Evolutionary conservation across 1,140 invertebrate species (phyloP).

Genomic region (Lepidurus couesii): DNA sequence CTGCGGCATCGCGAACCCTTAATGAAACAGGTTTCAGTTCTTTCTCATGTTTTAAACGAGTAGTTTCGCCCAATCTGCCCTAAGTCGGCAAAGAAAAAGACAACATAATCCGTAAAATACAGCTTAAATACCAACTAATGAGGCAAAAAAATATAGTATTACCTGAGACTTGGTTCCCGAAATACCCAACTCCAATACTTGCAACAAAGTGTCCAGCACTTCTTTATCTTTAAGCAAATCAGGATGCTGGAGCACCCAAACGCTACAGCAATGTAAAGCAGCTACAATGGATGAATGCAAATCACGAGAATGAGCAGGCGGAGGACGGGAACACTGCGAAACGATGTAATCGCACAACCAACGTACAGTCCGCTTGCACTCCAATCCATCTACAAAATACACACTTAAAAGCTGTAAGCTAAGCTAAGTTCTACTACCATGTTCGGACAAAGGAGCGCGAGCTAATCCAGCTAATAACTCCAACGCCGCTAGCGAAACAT

Average conservation of each 20-base stretch:
- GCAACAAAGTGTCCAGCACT: conserved; percentile 83
- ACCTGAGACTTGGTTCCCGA: conserved; percentile 83
- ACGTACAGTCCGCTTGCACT: conserved; percentile 88
- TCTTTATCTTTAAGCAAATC: conserved; percentile 84
- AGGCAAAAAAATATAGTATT: conserved; percentile 33
- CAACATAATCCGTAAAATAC: conserved; percentile 20
- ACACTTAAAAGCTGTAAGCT: conserved; percentile 24
- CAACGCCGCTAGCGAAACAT: conserved; percentile 85
- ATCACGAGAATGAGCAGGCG: conserved; percentile 92
- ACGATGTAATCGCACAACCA: conserved; percentile 97
- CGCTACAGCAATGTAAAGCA: conserved; percentile 82
- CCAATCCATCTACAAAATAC: conserved; percentile 61
- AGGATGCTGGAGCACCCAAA: conserved; percentile 86
- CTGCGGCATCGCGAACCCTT: conserved; percentile 90
- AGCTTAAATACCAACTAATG: conserved; percentile 23
- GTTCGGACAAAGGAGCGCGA: conserved; percentile 72
- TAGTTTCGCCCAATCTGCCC: conserved; percentile 80
- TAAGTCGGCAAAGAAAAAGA: conserved; percentile 27
- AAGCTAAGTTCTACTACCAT: conserved; percentile 54
- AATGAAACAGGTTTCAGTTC: conserved; percentile 92
- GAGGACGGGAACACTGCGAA: conserved; percentile 84
- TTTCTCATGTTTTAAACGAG: conserved; percentile 92
- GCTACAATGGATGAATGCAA: conserved; percentile 96
- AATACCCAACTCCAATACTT: conserved; percentile 95
- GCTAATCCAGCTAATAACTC: conserved; percentile 85